Percentiles rank a stretch among this genome's conserved stretches.
Evolutionary conservation across 2,113 vertebrate genomes (phyloP).

Genomic region (Siniperca knerii): DNA sequence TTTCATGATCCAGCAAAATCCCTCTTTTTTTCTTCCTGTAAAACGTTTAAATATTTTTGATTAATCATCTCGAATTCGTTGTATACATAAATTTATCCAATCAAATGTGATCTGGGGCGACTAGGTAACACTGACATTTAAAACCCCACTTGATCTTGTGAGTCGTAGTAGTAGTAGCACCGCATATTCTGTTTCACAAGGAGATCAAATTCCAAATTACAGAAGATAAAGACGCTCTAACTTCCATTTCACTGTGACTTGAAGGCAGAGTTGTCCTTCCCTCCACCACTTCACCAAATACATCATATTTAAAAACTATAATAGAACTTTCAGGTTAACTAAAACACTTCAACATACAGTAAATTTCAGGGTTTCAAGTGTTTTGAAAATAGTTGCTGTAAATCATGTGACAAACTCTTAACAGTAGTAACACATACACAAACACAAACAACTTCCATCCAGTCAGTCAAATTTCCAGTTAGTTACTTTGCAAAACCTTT

Average conservation of each 20-base stretch:
- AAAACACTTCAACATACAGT: neutral
- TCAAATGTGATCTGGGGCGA: neutral
- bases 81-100: neutral
- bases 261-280: neutral
- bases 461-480: slow-evolving; percentile 31
- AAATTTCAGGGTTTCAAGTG: neutral
- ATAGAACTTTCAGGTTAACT: neutral
- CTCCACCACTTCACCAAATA: neutral
- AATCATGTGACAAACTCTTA: slow-evolving; percentile 9
- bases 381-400: neutral
- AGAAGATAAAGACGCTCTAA: neutral
- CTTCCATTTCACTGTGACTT: neutral
- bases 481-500: slow-evolving; percentile 41
- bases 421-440: neutral
- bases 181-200: neutral
- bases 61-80: neutral
- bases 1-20: neutral
- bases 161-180: neutral
- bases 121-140: neutral
- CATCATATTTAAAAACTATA: neutral
- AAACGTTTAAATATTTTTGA: neutral
- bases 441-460: slow-evolving; percentile 14
- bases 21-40: neutral
- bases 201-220: neutral
- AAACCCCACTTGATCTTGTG: neutral